Base-by-base conservation (phyloP, 2,888 invertebrate species). In the Eupithecia tripunctaria region DNA sequence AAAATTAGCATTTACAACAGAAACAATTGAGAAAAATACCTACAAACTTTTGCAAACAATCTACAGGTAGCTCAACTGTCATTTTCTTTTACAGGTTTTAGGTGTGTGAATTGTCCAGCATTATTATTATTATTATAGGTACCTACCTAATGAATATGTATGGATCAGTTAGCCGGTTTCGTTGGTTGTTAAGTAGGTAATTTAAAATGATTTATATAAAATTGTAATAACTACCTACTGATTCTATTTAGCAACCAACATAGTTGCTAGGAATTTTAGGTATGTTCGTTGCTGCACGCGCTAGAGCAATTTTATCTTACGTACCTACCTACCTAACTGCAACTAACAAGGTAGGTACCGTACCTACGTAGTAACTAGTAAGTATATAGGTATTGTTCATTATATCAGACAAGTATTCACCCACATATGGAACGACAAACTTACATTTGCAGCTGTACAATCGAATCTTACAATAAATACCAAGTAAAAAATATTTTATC, bases 391-490 rank as follows among this genome's bases (percentile, higher is more conserved):
- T 12, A 56, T 25, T 6, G 29, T 60, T 14, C 59, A 6, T 60
- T 62, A 47, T 32, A 62, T 32, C 62, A n/a, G 6, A 63, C 67
- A 71, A 71, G 71, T 67, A 67, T 72, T 72, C 68, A 65, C 72
- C 68, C 36, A 72, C 68, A 68, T 72, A 67, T 56, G 47, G 63
- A 64, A n/a, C 14, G 18, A 43, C 72, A 68, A 68, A 67, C 38
- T 59, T 72, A 59, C 5, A 56, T 68, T 38, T 69, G 68, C 72
- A 15, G 69, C 36, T 66, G 36, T 12, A 56, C 5, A 68, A 68
- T 27, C 15, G 15, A 15, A 12, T 36, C 1, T 25, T 25, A n/a
- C 7, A 27, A 68, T 43, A 68, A 47, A 47, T 27, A n/a, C 18
- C 12, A 38, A 29, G 62, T 21, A 38, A 12, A 63, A 63, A n/a